A percentile compares a stretch with the other conserved stretches of the same genome.
phyloP scores from a whole-genome alignment of 2,113 vertebrate species.

The Thermophis baileyi region DNA sequence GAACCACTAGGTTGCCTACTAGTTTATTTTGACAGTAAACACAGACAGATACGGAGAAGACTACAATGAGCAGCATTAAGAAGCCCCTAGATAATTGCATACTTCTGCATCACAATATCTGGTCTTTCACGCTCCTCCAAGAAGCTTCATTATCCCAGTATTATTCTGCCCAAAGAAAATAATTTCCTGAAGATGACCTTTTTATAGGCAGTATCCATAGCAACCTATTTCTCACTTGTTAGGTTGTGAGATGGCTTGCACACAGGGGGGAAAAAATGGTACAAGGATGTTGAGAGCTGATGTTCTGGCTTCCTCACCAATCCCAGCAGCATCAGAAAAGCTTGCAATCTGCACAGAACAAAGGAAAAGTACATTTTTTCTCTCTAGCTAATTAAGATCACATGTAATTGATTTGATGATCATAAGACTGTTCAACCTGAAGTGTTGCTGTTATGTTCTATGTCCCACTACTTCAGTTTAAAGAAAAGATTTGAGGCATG shows the following conservation, averaged over 20 bases:
- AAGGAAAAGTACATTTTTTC: slow-evolving; percentile 16
- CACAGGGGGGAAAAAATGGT: slow-evolving; percentile 3
- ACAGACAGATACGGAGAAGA: slow-evolving; percentile 33
- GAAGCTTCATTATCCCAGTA: slow-evolving; percentile 75
- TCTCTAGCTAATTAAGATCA: not conserved
- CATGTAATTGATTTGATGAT: not conserved
- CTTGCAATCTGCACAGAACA: slow-evolving; percentile 33
- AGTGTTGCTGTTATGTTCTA: not conserved
- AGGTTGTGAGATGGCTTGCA: slow-evolving; percentile 48
- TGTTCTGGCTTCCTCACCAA: slow-evolving; percentile 32
- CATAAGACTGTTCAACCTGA: not conserved
- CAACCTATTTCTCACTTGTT: slow-evolving; percentile 65
- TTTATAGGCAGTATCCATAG: slow-evolving; percentile 72
- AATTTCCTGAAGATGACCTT: slow-evolving; percentile 84
- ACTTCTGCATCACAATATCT: slow-evolving; percentile 67
- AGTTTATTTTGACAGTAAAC: slow-evolving; percentile 21
- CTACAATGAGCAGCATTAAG: slow-evolving; percentile 50
- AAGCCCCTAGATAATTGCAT: slow-evolving; percentile 45
- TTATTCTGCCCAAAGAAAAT: slow-evolving; percentile 67
- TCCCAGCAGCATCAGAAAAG: slow-evolving; percentile 20
- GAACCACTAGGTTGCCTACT: not conserved
- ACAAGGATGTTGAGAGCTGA: slow-evolving; percentile 20
- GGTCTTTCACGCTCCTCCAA: slow-evolving; percentile 71
- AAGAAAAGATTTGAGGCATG: not conserved
- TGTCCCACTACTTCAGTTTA: not conserved